Evolutionary conservation across 2,888 invertebrate species (phyloP).

Genomic region (Sminthurides aquaticus): DNA sequence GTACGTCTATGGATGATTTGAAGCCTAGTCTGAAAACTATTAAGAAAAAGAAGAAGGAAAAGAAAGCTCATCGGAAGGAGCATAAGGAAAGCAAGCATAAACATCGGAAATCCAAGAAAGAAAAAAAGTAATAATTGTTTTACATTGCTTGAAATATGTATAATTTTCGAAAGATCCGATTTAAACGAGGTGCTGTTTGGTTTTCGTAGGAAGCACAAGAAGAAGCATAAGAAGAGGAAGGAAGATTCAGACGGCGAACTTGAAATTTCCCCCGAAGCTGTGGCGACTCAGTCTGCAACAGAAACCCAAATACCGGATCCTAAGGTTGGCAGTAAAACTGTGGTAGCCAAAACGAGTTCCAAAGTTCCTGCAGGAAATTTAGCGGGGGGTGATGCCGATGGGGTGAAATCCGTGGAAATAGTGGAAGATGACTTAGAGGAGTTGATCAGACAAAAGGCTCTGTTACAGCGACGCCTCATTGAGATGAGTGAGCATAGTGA

Average conservation of each 20-base stretch:
- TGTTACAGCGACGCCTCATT: conserved; percentile 31
- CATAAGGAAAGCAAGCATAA: conserved; percentile 61
- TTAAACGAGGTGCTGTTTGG: too few relatives aligned
- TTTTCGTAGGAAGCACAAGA: conserved; percentile 47
- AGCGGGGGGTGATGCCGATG: too few relatives aligned
- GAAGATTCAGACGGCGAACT: conserved; percentile 16
- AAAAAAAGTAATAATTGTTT: conserved; percentile 47
- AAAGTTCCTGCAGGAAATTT: too few relatives aligned
- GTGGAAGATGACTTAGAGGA: conserved; percentile 82
- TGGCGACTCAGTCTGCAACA: too few relatives aligned
- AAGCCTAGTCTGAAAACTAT: conserved; percentile 31
- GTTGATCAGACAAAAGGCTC: conserved; percentile 78
- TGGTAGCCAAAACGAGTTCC: too few relatives aligned
- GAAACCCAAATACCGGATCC: too few relatives aligned
- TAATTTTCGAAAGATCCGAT: neutral
- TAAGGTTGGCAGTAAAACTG: too few relatives aligned
- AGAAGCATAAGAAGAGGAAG: conserved; percentile 49
- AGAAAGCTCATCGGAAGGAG: conserved; percentile 39
- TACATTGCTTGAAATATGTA: neutral
- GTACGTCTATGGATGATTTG: conserved; percentile 30
- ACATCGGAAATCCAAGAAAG: conserved; percentile 55
- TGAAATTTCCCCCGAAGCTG: conserved; percentile 11
- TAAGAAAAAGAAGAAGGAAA: conserved; percentile 44
- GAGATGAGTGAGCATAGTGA: conserved; percentile 23
- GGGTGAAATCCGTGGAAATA: too few relatives aligned